Base-by-base conservation (phyloP, 2,888 invertebrate genomes). In the Stenolophus ochropezus region DNA sequence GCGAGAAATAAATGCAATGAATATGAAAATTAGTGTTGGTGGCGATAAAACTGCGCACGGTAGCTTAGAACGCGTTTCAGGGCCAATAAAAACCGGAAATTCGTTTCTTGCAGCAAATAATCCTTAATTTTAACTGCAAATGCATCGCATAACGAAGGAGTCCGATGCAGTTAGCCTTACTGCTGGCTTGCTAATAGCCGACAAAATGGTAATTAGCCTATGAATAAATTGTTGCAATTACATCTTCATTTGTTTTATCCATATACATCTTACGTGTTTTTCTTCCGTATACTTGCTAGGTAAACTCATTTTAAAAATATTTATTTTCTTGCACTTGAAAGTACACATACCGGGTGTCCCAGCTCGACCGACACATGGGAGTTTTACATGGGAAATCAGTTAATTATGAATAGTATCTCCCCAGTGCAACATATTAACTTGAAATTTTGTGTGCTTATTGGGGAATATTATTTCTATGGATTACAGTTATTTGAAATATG, bases 61-160 rank as follows among this genome's bases (percentile, higher is more conserved):
- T 25, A 61, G 23, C 25, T 23, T 25, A 23, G 61, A 23, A 4
- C 2, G 14, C 23, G 14, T 61, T 61, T 61, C 61, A 61, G 61
- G 23, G 23, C 25, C 25, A 61, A 61, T 61, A 61, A 61, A 61
- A 61, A 23, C 61, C 61, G 61, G 61, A 61, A 61, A 61, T 61
- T 61, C 61, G 61, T 61, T 61, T 61, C 61, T 61, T 61, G 21
- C 61, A 23, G 61, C 61, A 61, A 61, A 61, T 61, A 61, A 23
- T 61, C 23, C 61, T 61, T 61, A 61, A 61, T 61, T 61, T 61
- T 61, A 61, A 61, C 61, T 23, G 61, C 61, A 25, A 61, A 61
- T 61, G 61, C 61, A 61, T n/a, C 61, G 61, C 25, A 23, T n/a
- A 25, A 53, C 21, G 61, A 61, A 61, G 8, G 5, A 51, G 23